Evolutionary conservation across 2,888 invertebrate species (phyloP), one percentile per base, ranked within the genome.

Genomic region (Drosophila mulleri): DNA sequence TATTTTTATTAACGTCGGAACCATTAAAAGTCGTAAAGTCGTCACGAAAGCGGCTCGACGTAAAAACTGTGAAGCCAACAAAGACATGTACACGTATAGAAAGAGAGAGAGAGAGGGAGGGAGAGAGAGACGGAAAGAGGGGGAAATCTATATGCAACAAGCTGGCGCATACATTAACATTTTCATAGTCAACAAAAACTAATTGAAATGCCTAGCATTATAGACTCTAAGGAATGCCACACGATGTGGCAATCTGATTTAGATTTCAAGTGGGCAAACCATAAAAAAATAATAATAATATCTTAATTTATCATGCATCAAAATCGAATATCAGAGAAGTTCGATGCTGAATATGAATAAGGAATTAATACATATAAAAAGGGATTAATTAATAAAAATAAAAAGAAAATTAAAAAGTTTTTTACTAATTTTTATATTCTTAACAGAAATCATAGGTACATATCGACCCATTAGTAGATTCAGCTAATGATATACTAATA

Each of bases 1-100:
- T 80, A 78, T 75, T 80, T 78, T 66, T 76, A 80, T 76, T 76
- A 72, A 72, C 64, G 72, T 61, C 61, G 48, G 37, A 29, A 32
- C 80, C 53, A 39, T 66, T 76, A 62, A 80, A 80, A 76, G 47
- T 54, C 61, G 29, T 48, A 58, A 65, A 52, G 39, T 57, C 70
- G 53, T 35, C 67, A 67, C 75, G 56, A 64, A 64, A 64, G 68
- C 32, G 41, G 29, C 39, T 48, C 50, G 8, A 35, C 48, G 48
- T 48, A 53, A 62, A 23, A 37, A 39, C 52, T 29, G 16, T 44
- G 16, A 47, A 48, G 32, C 9, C n/a, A 18, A 32, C 18, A 32
- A n/a, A 29, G 11, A 26, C n/a, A 29, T n/a, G n/a, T 11, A 29
- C 11, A 44, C 14, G 8, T 14, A 50, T 18, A 37, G 14, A 26